These are phyloP conservation scores for Coreius guichenoti DNA, from an alignment of 2,797 vertebrate species.

Conservation along the genomic window DNA sequence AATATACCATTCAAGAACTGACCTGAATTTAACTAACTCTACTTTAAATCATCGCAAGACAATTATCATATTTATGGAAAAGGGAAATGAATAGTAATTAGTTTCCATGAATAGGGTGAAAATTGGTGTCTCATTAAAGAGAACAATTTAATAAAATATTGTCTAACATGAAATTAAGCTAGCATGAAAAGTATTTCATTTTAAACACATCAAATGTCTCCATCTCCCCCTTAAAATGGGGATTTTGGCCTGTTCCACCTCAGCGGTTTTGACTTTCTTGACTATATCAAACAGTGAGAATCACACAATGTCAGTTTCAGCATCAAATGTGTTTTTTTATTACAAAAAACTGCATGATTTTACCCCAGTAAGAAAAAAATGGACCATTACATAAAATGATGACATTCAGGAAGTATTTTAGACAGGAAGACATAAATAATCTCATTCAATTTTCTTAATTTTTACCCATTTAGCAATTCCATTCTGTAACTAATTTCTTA, in stretches of 20 bases:
- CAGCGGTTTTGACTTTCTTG: not conserved
- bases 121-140: not conserved
- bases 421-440: not conserved
- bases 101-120: not conserved
- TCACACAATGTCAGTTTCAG: not conserved
- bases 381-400: not conserved
- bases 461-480: not conserved
- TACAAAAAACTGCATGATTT: not conserved
- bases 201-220: not conserved
- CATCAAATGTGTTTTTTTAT: not conserved
- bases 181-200: not conserved
- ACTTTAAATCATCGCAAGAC: not conserved
- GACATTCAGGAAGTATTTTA: not conserved
- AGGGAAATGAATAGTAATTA: not conserved
- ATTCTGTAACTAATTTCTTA: not conserved
- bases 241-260: not conserved
- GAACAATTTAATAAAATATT: not conserved
- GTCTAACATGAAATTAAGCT: not conserved
- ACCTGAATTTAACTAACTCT: slow-evolving; percentile 15
- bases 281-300: not conserved
- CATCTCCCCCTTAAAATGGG: not conserved
- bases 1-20: not conserved
- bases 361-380: not conserved
- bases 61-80: not conserved
- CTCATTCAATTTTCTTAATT: not conserved